Conservation (phyloP, 2,113 vertebrate species). For the Narcine bancroftii region DNA sequence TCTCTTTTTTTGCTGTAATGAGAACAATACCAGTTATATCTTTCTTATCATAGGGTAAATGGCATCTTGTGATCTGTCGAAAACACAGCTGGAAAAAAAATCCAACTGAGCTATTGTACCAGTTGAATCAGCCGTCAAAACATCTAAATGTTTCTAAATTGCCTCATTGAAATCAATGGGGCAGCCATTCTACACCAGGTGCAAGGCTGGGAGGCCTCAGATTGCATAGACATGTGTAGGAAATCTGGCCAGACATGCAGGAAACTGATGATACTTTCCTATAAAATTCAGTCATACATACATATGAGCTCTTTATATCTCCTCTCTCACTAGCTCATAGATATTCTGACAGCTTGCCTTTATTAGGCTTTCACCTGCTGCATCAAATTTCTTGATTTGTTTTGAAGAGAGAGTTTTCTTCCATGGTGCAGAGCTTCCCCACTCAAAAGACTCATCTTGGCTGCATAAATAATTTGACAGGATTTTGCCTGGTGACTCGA, state of each 20-base stretch:
- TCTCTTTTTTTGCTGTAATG: background rate
- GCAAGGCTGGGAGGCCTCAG: too few relatives aligned
- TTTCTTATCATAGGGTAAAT: background rate
- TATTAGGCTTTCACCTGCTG: background rate
- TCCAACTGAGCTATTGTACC: too few relatives aligned
- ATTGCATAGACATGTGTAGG: too few relatives aligned
- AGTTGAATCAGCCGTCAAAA: too few relatives aligned
- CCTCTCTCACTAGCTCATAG: background rate
- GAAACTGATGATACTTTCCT: too few relatives aligned
- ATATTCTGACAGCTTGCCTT: background rate
- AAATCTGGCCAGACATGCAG: too few relatives aligned
- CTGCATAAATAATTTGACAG: background rate
- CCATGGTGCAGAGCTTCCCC: background rate
- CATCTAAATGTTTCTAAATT: too few relatives aligned
- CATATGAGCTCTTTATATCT: background rate
- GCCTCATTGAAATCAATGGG: too few relatives aligned
- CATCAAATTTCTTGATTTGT: background rate
- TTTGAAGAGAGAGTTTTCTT: background rate
- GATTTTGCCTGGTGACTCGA: background rate
- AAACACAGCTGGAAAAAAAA: too few relatives aligned
- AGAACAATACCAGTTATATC: background rate
- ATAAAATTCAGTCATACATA: background rate
- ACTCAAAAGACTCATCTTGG: background rate
- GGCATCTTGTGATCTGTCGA: too few relatives aligned
- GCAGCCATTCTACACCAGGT: too few relatives aligned